Evolutionary conservation across 2,113 vertebrate species (phyloP).

Genomic region (Gallinago jamesoni): DNA sequence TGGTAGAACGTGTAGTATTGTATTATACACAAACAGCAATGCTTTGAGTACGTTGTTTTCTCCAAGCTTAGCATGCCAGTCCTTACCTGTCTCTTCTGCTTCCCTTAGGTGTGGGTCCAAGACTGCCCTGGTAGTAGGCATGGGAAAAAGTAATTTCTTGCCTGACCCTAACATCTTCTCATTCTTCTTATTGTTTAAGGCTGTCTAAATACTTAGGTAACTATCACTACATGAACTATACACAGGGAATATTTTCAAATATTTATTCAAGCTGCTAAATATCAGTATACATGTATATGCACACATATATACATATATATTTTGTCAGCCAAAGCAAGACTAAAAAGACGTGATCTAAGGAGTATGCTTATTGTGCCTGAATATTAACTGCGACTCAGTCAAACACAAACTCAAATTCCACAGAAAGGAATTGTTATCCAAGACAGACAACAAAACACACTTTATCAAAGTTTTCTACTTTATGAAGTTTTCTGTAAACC

Average conservation of each 20-base stretch:
- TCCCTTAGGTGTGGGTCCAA: neutral
- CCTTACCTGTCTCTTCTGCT: neutral
- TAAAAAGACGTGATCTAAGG: neutral
- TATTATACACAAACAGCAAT: rapidly evolving
- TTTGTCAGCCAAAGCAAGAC: neutral
- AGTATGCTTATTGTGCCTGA: neutral
- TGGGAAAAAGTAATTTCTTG: neutral
- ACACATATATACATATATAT: no score
- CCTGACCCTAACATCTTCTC: neutral
- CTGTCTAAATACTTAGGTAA: neutral
- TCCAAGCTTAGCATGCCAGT: neutral
- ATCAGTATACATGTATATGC: neutral
- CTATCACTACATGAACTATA: neutral
- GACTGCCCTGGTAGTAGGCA: neutral
- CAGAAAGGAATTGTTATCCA: neutral
- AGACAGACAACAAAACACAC: neutral
- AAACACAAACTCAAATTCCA: neutral
- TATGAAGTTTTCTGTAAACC: neutral
- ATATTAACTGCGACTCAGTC: neutral
- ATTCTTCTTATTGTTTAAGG: neutral
- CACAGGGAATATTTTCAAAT: neutral
- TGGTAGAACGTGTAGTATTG: neutral
- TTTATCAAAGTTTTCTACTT: neutral
- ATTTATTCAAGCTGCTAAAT: neutral
- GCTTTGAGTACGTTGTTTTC: neutral